Conservation (phyloP, 2,888 invertebrate species). For the Drosophila gaucha region DNA sequence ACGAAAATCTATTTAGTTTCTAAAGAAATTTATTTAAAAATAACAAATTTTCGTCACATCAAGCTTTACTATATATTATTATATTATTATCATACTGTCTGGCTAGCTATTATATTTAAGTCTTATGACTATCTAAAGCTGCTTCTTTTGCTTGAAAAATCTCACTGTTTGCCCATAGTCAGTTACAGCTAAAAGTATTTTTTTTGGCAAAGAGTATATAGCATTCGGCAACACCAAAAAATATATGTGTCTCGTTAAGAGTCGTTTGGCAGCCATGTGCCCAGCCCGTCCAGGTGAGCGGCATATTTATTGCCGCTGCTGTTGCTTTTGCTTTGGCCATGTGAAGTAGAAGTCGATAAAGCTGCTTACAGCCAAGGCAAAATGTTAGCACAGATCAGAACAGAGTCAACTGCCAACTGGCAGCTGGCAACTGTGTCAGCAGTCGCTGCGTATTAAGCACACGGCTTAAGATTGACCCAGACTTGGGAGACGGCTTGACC, state of each 20-base stretch:
- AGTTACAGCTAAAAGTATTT: neutral
- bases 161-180: neutral
- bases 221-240: neutral
- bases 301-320: constrained; percentile 24
- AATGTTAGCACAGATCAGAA: constrained; percentile 45
- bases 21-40: neutral
- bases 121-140: too few species aligned
- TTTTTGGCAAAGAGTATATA: constrained; percentile 17
- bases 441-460: constrained; percentile 61
- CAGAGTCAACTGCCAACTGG: neutral
- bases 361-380: constrained; percentile 45
- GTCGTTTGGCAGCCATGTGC: constrained; percentile 65
- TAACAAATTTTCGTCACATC: neutral
- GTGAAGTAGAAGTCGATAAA: constrained; percentile 48
- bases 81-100: too few species aligned
- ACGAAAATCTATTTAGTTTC: neutral
- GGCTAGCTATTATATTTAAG: too few species aligned
- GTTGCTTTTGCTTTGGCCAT: constrained; percentile 23
- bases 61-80: too few species aligned
- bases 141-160: neutral
- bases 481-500: constrained; percentile 34
- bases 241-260: constrained; percentile 21
- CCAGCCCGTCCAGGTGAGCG: constrained; percentile 38
- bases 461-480: constrained; percentile 68
- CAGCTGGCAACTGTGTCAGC: constrained; percentile 49